Percentiles rank a stretch among this genome's conserved stretches.
Conservation (phyloP, 2,113 vertebrate species). For the Castor canadensis region DNA sequence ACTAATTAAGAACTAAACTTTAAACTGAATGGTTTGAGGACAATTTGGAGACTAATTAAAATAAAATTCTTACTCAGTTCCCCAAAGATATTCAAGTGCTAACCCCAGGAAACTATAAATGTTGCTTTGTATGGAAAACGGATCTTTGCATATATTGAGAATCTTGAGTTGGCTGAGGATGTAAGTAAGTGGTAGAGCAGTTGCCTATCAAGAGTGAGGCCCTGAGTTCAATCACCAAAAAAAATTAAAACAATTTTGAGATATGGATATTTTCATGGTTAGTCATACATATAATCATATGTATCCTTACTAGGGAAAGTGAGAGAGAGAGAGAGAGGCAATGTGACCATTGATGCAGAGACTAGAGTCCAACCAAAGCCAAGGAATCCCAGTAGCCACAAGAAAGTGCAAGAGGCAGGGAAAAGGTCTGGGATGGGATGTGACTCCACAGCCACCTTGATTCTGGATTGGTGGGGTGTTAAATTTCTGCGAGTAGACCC, state of each 20-base stretch:
- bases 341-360: background rate
- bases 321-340: background rate
- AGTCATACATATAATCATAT: background rate
- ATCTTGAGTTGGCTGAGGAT: background rate
- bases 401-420: background rate
- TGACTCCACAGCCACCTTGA: background rate
- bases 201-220: too few species aligned
- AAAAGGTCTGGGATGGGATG: background rate
- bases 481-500: background rate
- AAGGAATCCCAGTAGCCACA: background rate
- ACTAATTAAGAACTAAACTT: too few species aligned
- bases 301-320: background rate
- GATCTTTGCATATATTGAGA: background rate
- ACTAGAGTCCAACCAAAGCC: background rate
- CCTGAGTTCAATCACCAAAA: too few species aligned
- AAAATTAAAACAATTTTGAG: background rate
- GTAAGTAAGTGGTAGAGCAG: too few species aligned
- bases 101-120: background rate
- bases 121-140: background rate
- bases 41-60: background rate
- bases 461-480: background rate
- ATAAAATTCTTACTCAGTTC: background rate
- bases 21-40: background rate
- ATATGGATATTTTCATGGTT: background rate
- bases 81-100: background rate